Percentiles rank a stretch among this genome's conserved stretches.
Conservation (phyloP, 2,113 vertebrate genomes). For the Lota lota region DNA sequence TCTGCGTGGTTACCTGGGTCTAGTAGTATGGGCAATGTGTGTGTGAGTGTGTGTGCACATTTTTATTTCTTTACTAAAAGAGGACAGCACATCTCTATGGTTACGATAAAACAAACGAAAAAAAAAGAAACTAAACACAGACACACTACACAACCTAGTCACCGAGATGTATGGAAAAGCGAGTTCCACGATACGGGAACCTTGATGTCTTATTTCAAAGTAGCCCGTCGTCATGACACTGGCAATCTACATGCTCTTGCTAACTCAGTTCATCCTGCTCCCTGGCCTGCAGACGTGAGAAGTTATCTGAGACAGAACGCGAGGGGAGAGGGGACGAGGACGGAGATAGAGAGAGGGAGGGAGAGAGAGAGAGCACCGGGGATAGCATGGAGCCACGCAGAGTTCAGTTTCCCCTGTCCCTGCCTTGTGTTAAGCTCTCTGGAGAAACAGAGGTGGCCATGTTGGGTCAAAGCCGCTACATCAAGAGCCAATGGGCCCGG, state of each 20-base stretch:
- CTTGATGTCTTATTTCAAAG: slow-evolving; percentile 56
- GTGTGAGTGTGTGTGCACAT: too few species aligned
- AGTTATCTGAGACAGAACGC: slow-evolving; percentile 66
- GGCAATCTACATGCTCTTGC: slow-evolving; percentile 54
- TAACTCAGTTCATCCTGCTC: slow-evolving; percentile 69
- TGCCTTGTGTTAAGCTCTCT: slow-evolving; percentile 73
- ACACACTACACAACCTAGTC: too few species aligned
- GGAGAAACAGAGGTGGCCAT: slow-evolving; percentile 71
- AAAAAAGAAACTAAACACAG: slow-evolving; percentile 20
- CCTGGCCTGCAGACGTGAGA: slow-evolving; percentile 54
- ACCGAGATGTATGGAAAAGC: too few species aligned
- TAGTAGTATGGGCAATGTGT: too few species aligned
- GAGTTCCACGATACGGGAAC: too few species aligned
- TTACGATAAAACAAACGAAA: slow-evolving; percentile 3
- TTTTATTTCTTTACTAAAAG: too few species aligned
- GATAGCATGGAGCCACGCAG: slow-evolving; percentile 61
- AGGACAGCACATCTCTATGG: too few species aligned
- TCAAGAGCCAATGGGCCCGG: slow-evolving; percentile 65
- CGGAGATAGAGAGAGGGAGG: not conserved
- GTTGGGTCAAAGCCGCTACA: slow-evolving; percentile 75
- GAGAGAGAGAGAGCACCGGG: slow-evolving; percentile 48
- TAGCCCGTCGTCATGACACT: slow-evolving; percentile 65
- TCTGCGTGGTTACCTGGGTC: too few species aligned
- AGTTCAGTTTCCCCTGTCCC: slow-evolving; percentile 40
- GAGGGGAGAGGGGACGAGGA: slow-evolving; percentile 29